These are phyloP conservation scores for Cherax destructor DNA, from an alignment of 1,140 invertebrate genomes.

Conservation along the genomic window DNA sequence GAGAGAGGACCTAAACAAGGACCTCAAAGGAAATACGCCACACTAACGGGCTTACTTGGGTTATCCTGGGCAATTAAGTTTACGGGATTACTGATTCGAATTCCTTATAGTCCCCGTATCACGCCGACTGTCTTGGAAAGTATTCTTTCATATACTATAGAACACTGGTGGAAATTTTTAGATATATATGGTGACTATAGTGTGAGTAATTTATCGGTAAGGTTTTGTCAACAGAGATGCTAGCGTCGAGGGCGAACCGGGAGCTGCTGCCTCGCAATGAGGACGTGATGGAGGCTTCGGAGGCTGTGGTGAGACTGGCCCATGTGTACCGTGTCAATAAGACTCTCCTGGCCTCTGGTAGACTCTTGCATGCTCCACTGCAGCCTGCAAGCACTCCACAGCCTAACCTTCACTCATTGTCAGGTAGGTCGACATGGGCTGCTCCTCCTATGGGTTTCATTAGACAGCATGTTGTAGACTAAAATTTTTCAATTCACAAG, in stretches of 20 bases:
- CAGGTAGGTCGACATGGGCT: conserved; percentile 11
- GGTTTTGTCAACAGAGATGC: neutral
- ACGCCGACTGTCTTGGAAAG: neutral
- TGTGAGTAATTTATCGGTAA: neutral
- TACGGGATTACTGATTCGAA: too few relatives aligned
- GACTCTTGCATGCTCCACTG: neutral
- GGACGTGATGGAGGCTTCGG: conserved; percentile 35
- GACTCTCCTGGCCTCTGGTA: neutral
- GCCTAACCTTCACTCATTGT: neutral
- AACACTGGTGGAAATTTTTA: neutral
- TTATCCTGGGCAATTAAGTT: too few relatives aligned
- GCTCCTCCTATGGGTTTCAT: neutral
- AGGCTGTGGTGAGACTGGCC: conserved; percentile 35
- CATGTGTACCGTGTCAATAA: conserved; percentile 42
- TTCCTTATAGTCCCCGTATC: too few relatives aligned
- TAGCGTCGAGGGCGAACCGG: conserved; percentile 25
- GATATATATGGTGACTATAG: neutral
- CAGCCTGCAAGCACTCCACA: neutral
- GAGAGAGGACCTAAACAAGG: too few relatives aligned
- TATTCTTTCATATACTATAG: neutral
- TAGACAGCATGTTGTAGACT: too few relatives aligned
- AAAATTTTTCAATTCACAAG: too few relatives aligned
- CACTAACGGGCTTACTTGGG: too few relatives aligned
- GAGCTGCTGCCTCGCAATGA: conserved; percentile 42
- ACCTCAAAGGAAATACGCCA: too few relatives aligned